Evolutionary conservation across 2,797 vertebrate genomes (phyloP).

Genomic region (Oreortyx pictus): DNA sequence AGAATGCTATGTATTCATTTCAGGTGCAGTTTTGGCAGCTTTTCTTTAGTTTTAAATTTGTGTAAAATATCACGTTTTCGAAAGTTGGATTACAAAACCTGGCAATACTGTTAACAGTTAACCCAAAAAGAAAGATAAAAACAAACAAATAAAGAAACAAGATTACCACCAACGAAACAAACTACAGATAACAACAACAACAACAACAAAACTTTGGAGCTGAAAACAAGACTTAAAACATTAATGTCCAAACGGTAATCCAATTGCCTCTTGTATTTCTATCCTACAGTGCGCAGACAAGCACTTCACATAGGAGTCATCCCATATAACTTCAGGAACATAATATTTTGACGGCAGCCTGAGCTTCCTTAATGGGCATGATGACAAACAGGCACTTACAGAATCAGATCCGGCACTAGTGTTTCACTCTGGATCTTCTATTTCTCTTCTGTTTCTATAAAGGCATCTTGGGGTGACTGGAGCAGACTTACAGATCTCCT

Average conservation of each 20-base stretch:
- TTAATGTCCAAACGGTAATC: neutral
- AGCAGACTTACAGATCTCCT: neutral
- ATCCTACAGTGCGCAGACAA: neutral
- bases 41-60: neutral
- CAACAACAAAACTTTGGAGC: neutral
- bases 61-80: neutral
- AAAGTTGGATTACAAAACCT: neutral
- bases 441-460: neutral
- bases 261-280: neutral
- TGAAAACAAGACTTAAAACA: neutral
- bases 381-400: neutral
- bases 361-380: neutral
- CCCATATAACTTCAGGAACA: neutral
- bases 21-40: neutral
- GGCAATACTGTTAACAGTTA: neutral
- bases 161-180: neutral
- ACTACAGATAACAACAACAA: neutral
- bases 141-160: neutral
- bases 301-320: neutral
- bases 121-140: neutral
- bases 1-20: neutral
- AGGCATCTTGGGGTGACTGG: neutral
- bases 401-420: neutral
- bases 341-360: neutral
- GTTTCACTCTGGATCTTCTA: neutral